Evolutionary conservation across 1,140 invertebrate species (phyloP), one percentile per base, ranked within the genome.

Genomic region (Arion vulgaris): DNA sequence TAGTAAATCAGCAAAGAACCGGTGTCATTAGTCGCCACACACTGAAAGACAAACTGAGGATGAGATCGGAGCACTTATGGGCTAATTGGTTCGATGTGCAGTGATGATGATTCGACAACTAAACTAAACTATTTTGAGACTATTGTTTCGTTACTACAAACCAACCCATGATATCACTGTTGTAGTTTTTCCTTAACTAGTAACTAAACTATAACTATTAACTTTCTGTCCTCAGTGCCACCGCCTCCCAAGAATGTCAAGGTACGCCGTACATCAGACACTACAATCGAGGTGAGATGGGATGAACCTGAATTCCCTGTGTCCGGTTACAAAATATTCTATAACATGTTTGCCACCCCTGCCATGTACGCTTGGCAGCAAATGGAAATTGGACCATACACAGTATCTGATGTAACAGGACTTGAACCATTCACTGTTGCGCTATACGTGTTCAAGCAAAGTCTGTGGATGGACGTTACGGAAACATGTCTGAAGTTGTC

Each of bases 261-360:
- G 91, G 97, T 89, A 7, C 82, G 82, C 0, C 86, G 91, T 4
- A 88, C 87, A 4, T 88, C 87, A 34, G 81, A 96, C 0, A 96
- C 98, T 23, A 97, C 97, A 0, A 98, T 98, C 0, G 96, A 98
- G 93, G 94, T 99, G 0, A 98, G 97, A 95, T 98, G 98, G 98
- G 96, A 99, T 89, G 94, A 96, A 95, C 95, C 83, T 95, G 86
- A 89, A 82, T 84, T 91, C 84, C 86, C 89, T 0, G 91, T 97
- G 90, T 94, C 96, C 36, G 97, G 97, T 26, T 99, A 98, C 89
- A 91, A 93, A 85, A 92, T 94, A 26, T 90, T 86, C 77, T 92
- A 92, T 83, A 90, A 89, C 82, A 86, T 87, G 69, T 90, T 87
- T 81, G 86, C 85, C 32, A 83, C 84, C 5, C 84, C 85, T 1